Evolutionary conservation across 2,888 invertebrate species (phyloP), one percentile per base, ranked within the genome.

Genomic region (Cryptocheilus praepositus): DNA sequence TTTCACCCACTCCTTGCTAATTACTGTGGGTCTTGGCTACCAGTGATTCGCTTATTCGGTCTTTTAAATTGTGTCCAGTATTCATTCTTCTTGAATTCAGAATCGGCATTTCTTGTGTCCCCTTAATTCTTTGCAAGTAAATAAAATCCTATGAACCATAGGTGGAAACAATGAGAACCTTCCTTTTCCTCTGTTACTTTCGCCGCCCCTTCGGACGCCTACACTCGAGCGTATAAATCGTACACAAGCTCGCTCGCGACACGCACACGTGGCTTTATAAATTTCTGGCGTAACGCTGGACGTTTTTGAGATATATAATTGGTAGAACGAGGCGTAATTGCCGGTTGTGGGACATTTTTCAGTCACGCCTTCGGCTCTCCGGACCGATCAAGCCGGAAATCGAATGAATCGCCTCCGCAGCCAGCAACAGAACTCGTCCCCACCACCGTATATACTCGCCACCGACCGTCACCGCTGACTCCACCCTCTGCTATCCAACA

Each of bases 361-460:
- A 67, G 75, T 70, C 63, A 73, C 68, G 75, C 72, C 62, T 68
- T 63, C 60, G 63, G 22, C 53, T 53, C 46, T 53, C 28, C 21
- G 53, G 62, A 25, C 56, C 67, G 69, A 77, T 77, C 75, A 54
- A 56, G 59, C 62, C 68, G 80, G 75, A 78, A 78, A 78, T 78
- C 73, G 74, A 80, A 73, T 73, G 74, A 77, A 74, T 79, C 70
- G 74, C 53, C 53, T 68, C 61, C 54, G 43, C 64, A 59, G 49
- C 46, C 15, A 15, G n/a, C 55, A 22, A 21, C 55, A 52, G 16
- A 15, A 7, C 45, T 7, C 43, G 56, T 56, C 36, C 28, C 18
- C 56, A 36, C 15, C 55, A 18, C n/a, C 7, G 7, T 28, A 28
- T 28, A 7, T 28, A 28, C 7, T 45, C 58, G 18, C 58, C 19